A percentile compares a stretch with the other conserved stretches of the same genome.
These are phyloP conservation scores for Spermophilus dauricus DNA, from an alignment of 2,113 vertebrate genomes.

Conservation along the genomic window DNA sequence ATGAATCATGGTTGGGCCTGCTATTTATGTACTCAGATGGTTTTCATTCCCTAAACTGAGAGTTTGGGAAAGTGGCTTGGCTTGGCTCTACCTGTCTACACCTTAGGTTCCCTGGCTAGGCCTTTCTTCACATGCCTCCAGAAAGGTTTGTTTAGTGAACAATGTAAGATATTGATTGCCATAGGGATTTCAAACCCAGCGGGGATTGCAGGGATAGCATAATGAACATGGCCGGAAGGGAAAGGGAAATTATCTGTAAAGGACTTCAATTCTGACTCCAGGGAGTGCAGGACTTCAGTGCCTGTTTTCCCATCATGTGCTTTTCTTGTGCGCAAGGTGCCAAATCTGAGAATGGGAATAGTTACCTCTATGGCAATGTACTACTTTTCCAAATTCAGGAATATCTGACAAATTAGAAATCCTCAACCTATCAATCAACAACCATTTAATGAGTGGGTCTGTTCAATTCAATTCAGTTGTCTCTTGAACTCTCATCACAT, in stretches of 20 bases:
- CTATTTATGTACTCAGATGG: conserved; percentile 52
- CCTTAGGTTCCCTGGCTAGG: neutral
- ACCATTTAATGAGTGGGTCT: neutral
- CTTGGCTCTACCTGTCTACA: conserved; percentile 58
- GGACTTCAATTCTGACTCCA: conserved; percentile 12
- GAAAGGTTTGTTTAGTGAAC: conserved; percentile 73
- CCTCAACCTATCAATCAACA: neutral
- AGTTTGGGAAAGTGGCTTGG: conserved; percentile 20
- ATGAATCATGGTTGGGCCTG: conserved; percentile 23
- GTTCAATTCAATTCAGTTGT: neutral
- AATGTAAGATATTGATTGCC: conserved; percentile 68
- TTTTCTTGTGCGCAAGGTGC: neutral
- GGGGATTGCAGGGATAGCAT: conserved; percentile 52
- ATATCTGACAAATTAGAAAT: conserved; percentile 62
- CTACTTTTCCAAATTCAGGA: conserved; percentile 45
- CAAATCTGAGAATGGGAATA: conserved; percentile 45
- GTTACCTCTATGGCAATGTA: conserved; percentile 41
- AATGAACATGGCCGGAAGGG: conserved; percentile 33
- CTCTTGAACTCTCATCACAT: neutral
- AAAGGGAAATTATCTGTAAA: conserved; percentile 65
- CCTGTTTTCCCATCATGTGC: neutral
- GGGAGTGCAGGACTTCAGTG: neutral
- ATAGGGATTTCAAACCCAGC: neutral
- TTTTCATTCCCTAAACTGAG: conserved; percentile 73
- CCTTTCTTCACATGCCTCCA: neutral